These are phyloP conservation scores for Elanoides forficatus DNA, from an alignment of 2,113 vertebrate species.

Conservation along the genomic window DNA sequence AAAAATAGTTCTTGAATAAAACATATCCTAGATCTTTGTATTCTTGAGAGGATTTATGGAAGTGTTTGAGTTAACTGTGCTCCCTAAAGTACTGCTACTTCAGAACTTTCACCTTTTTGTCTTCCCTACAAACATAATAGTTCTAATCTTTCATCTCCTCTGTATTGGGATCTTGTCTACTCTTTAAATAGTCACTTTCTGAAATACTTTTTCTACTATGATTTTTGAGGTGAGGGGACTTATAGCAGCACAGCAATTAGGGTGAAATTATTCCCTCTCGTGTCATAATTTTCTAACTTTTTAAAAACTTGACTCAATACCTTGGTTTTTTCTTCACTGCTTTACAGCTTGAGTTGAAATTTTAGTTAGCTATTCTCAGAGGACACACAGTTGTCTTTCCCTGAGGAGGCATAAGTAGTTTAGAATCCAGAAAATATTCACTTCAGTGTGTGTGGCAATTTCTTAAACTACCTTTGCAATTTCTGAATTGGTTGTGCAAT, in stretches of 20 bases:
- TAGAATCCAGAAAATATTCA: not conserved
- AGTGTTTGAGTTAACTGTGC: not conserved
- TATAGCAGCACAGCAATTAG: not conserved
- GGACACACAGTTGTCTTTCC: not conserved
- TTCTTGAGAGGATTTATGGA: not conserved
- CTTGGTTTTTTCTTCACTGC: not conserved
- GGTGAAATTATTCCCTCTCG: not conserved
- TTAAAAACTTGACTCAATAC: not conserved
- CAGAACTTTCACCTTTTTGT: not conserved
- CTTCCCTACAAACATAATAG: not conserved
- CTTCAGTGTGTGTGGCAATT: not conserved
- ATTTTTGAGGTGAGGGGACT: not conserved
- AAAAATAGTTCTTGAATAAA: not conserved
- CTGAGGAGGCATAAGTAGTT: not conserved
- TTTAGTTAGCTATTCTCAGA: not conserved
- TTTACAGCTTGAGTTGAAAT: not conserved
- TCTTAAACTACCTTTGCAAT: not conserved
- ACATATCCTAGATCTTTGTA: not conserved
- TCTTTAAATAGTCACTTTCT: not conserved
- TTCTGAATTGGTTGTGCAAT: not conserved
- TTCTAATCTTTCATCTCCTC: not conserved
- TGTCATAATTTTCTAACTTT: not conserved
- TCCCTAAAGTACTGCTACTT: not conserved
- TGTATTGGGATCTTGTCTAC: not conserved
- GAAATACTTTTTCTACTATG: not conserved